Evolutionary conservation across 2,797 vertebrate genomes (phyloP), one percentile per base, ranked within the genome.

Genomic region (Sebastiscus tertius): DNA sequence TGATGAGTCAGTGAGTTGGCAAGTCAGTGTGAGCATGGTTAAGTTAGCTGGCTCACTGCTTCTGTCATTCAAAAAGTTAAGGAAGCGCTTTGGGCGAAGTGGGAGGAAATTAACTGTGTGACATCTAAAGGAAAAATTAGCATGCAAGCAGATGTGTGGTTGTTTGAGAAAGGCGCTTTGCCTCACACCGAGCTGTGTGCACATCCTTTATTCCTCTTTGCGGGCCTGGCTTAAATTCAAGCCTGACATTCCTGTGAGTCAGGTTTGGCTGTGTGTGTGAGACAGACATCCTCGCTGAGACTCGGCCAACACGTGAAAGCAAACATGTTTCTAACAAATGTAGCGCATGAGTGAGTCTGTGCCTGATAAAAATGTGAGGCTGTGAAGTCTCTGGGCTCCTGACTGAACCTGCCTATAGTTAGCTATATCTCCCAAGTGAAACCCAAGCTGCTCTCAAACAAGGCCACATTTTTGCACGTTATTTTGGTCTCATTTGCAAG

Each of bases 401-500:
- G 86, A 89, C 87, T 72, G 84, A 87, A 92, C 91, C 87, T 92
- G 87, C 85, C 89, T 90, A 90, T 88, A 88, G 90, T 93, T 87
- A 89, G 87, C 79, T n/a, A 88, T n/a, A 88, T 91, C 90, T 92
- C 84, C 86, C 75, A 65, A 3, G 61, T 86, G 93, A 94, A 93
- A 93, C 79, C 73, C 79, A 91, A 89, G 81, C 83, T 68, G 61
- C 67, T 84, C 86, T 91, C 81, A 80, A 91, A 90, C 91, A 91
- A 91, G 89, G 90, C 72, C 87, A 91, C 89, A 90, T 94, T 93
- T 93, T 93, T 91, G 82, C 78, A 79, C 84, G 89, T 92, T 94
- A 90, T 91, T 93, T 88, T 80, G 77, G 92, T 91, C 87, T 94
- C 86, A 94, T 95, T 95, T 94, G 91, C 93, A 94, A 93, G 92